phyloP scores from a whole-genome alignment of 2,797 vertebrate species.

The Channa striata region DNA sequence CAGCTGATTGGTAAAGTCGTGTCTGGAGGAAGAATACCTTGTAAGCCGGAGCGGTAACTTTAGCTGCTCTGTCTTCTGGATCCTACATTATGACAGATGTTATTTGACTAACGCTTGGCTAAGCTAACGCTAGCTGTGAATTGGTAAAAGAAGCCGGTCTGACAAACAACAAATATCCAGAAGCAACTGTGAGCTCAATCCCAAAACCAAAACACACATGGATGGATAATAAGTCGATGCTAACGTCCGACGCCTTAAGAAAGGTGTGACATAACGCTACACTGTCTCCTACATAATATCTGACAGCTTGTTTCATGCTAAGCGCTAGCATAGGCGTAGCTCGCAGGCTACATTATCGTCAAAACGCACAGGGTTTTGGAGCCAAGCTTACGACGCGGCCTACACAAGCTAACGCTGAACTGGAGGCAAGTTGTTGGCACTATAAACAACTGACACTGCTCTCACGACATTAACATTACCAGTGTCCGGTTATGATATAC shows the following conservation, averaged over 20 bases:
- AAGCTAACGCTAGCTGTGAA: conserved; percentile 69
- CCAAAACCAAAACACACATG: conserved; percentile 4
- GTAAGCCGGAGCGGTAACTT: conserved; percentile 52
- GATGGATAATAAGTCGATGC: background rate
- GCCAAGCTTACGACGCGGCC: conserved; percentile 77
- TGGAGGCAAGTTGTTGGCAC: conserved; percentile 49
- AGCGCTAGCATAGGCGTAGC: conserved; percentile 52
- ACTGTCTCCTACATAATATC: conserved; percentile 35
- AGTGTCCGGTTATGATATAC: conserved; percentile 6
- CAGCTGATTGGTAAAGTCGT: conserved; percentile 30
- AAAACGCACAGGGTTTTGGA: conserved; percentile 56
- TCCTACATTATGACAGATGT: conserved; percentile 80
- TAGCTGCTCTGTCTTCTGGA: conserved; percentile 53
- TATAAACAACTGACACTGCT: conserved; percentile 63
- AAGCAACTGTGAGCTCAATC: background rate
- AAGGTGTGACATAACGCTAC: conserved; percentile 26
- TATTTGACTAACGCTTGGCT: conserved; percentile 66
- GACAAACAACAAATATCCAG: conserved; percentile 40
- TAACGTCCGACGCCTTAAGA: background rate
- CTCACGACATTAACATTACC: conserved; percentile 23
- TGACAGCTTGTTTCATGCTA: conserved; percentile 78
- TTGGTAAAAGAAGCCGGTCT: conserved; percentile 80
- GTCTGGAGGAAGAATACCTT: conserved; percentile 11
- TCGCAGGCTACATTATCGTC: conserved; percentile 64
- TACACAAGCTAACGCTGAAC: conserved; percentile 71